Percentiles rank a stretch among this genome's conserved stretches.
These are phyloP conservation scores for Chanos chanos DNA, from an alignment of 2,797 vertebrate species.

Conservation along the genomic window DNA sequence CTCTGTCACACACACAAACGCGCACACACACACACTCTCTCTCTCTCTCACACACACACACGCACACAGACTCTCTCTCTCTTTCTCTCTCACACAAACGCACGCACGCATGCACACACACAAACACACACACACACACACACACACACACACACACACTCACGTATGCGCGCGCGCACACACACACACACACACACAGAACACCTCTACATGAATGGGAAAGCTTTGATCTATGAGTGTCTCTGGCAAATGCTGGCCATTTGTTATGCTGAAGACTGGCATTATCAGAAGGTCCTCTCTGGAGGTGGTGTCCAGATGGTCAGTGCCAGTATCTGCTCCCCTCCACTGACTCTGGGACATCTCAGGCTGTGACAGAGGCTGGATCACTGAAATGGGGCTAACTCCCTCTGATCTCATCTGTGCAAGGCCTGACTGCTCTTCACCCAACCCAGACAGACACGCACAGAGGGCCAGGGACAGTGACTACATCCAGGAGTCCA, in stretches of 20 bases:
- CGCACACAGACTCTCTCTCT: neutral
- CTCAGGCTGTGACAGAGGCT: conserved; percentile 31
- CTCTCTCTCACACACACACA: neutral
- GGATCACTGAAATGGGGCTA: conserved; percentile 11
- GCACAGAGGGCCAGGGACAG: conserved; percentile 7
- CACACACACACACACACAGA: conserved; percentile 5
- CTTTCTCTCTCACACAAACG: no score
- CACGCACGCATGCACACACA: no score
- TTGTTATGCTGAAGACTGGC: conserved; percentile 36
- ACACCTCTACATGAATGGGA: conserved; percentile 5
- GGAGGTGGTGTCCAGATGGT: conserved; percentile 45
- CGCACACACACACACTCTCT: no score
- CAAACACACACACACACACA: no score
- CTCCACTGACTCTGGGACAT: conserved; percentile 37
- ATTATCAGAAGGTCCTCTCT: conserved; percentile 36
- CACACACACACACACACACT: no score
- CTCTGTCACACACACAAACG: no score
- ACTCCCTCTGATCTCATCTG: conserved; percentile 33
- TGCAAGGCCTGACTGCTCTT: conserved; percentile 21
- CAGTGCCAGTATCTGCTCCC: conserved; percentile 42
- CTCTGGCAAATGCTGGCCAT: conserved; percentile 19
- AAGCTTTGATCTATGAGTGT: neutral
- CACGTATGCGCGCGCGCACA: no score
- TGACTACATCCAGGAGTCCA: no score
- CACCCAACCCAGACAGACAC: neutral